phyloP scores from a whole-genome alignment of 37 sponge, comb jelly and placozoan genomes.

The Crambe crambe region DNA sequence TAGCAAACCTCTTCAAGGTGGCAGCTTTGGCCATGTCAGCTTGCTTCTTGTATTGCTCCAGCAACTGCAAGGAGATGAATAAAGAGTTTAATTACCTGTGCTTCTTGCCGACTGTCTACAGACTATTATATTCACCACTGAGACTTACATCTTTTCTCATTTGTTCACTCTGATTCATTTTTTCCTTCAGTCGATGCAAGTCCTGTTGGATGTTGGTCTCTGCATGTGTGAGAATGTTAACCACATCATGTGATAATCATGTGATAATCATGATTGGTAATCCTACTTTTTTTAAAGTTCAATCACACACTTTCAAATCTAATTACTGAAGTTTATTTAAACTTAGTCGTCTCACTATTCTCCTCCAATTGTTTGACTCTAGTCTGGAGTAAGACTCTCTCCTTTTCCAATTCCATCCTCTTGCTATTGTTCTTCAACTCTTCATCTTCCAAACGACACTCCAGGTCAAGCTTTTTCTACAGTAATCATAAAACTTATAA shows the following conservation, averaged over 20 bases:
- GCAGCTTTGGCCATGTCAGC: slow-evolving; percentile 26
- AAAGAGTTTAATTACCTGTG: background rate
- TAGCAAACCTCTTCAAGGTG: slow-evolving; percentile 40
- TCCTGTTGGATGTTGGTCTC: slow-evolving; percentile 34
- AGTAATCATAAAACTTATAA: too few relatives aligned
- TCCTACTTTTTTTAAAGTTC: too few relatives aligned
- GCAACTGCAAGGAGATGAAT: slow-evolving; percentile 20
- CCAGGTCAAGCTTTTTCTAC: slow-evolving; percentile 52
- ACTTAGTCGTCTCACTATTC: too few relatives aligned
- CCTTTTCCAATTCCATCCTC: slow-evolving; percentile 39
- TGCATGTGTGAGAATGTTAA: too few relatives aligned
- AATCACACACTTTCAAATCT: too few relatives aligned
- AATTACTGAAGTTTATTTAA: too few relatives aligned
- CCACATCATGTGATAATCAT: too few relatives aligned
- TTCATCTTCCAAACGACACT: slow-evolving; percentile 67
- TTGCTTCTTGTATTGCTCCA: slow-evolving; percentile 57
- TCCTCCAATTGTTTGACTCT: slow-evolving; percentile 47
- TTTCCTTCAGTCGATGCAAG: slow-evolving; percentile 19
- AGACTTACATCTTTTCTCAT: slow-evolving; percentile 46
- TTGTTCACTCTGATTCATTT: slow-evolving; percentile 33
- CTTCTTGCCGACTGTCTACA: too few relatives aligned
- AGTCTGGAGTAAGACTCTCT: slow-evolving; percentile 48
- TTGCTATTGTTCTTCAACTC: slow-evolving; percentile 31
- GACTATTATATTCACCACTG: too few relatives aligned
- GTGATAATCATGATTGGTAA: too few relatives aligned